Conservation (phyloP, 2,888 invertebrate species). For the Tenthredo livida region DNA sequence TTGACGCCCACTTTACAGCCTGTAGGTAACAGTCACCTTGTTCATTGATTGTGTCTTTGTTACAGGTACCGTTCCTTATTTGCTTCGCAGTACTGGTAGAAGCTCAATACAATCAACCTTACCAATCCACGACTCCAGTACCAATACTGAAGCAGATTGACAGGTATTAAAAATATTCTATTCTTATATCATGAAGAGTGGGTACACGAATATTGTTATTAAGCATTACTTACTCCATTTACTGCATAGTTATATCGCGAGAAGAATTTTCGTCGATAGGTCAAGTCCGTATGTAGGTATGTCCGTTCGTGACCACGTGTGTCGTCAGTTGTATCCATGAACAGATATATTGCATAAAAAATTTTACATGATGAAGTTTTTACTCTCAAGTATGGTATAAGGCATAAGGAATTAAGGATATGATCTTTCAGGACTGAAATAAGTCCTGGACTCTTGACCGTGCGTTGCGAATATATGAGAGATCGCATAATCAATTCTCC, state of each 20-base stretch:
- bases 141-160: slow-evolving; percentile 94
- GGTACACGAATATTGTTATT: neutral
- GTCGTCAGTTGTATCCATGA: neutral
- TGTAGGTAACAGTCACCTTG: slow-evolving; percentile 8
- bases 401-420: neutral
- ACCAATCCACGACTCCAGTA: slow-evolving; percentile 82
- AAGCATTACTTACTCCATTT: neutral
- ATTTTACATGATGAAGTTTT: neutral
- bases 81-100: slow-evolving; percentile 65
- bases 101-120: slow-evolving; percentile 68
- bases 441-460: neutral
- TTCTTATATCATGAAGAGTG: neutral
- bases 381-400: neutral
- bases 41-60: slow-evolving; percentile 24
- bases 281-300: neutral
- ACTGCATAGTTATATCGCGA: neutral
- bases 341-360: neutral
- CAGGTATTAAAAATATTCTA: slow-evolving; percentile 73
- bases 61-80: slow-evolving; percentile 66
- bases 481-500: slow-evolving; percentile 73
- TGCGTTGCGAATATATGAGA: neutral
- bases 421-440: neutral
- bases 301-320: neutral
- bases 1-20: slow-evolving; percentile 26
- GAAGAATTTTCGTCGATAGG: neutral